These are phyloP conservation scores for Eristalis tenax DNA, from an alignment of 2,888 invertebrate genomes.

Conservation along the genomic window DNA sequence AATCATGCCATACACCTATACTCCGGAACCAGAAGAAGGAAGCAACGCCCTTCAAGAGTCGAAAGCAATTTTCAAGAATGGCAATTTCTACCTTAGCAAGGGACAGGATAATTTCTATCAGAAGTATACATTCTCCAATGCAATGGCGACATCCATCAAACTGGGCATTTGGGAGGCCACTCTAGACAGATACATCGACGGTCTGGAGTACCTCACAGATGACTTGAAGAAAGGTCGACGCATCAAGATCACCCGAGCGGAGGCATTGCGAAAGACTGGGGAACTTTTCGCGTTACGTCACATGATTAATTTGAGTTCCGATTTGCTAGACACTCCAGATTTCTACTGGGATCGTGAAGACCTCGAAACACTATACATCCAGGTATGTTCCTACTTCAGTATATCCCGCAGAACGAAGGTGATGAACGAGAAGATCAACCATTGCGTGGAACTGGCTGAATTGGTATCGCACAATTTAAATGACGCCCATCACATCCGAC, in stretches of 20 bases:
- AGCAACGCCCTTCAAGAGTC: slow-evolving; percentile 78
- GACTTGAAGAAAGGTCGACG: slow-evolving; percentile 89
- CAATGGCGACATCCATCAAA: slow-evolving; percentile 95
- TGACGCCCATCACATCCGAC: slow-evolving; percentile 94
- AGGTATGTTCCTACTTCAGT: slow-evolving; percentile 91
- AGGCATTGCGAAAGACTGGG: slow-evolving; percentile 90
- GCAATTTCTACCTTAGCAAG: slow-evolving; percentile 78
- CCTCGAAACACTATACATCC: slow-evolving; percentile 91
- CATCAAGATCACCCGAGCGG: slow-evolving; percentile 83
- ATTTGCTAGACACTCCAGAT: slow-evolving; percentile 96
- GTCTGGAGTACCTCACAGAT: slow-evolving; percentile 90
- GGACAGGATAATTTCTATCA: slow-evolving; percentile 86
- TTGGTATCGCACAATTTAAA: slow-evolving; percentile 94
- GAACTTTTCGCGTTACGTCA: slow-evolving; percentile 94
- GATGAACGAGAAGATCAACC: slow-evolving; percentile 96
- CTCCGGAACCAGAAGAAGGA: slow-evolving; percentile 79
- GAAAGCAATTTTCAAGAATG: slow-evolving; percentile 78
- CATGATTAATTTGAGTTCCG: slow-evolving; percentile 95
- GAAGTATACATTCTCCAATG: slow-evolving; percentile 97
- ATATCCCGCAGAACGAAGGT: slow-evolving; percentile 94
- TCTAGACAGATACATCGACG: slow-evolving; percentile 90
- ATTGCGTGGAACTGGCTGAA: slow-evolving; percentile 96
- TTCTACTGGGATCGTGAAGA: slow-evolving; percentile 99
- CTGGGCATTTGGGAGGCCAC: slow-evolving; percentile 96
- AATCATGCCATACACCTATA: slow-evolving; percentile 90